These are phyloP conservation scores for Megaceryle maxima DNA, from an alignment of 2,113 vertebrate genomes.

Conservation along the genomic window DNA sequence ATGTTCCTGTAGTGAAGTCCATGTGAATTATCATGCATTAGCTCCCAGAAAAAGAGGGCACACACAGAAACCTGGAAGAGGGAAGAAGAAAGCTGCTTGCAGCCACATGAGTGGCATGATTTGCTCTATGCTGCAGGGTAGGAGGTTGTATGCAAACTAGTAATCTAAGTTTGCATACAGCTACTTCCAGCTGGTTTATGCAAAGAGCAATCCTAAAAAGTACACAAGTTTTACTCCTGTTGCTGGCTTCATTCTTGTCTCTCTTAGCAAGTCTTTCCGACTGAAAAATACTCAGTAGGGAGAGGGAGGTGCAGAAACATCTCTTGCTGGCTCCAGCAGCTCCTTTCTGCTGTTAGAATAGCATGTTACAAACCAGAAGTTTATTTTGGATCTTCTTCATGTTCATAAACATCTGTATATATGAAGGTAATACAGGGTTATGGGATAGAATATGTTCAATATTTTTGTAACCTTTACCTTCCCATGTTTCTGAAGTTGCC, in stretches of 20 bases:
- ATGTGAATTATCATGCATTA: accelerated
- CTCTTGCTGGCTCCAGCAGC: neutral
- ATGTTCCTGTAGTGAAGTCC: neutral
- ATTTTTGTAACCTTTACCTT: neutral
- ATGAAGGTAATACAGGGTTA: neutral
- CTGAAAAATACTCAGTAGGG: neutral
- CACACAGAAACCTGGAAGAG: neutral
- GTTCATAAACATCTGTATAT: neutral
- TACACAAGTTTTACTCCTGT: neutral
- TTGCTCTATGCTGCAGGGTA: neutral
- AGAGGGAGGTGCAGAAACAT: accelerated
- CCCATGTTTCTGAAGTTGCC: neutral
- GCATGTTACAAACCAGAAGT: neutral
- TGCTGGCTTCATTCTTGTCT: neutral
- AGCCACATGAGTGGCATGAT: neutral
- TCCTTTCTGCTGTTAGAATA: neutral
- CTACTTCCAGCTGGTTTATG: neutral
- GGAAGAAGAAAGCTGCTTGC: neutral
- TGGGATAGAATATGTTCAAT: neutral
- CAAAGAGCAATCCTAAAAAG: neutral
- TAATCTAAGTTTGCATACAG: neutral
- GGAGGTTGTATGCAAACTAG: neutral
- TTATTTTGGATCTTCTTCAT: neutral
- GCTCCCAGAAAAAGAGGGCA: neutral
- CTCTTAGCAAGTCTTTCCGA: neutral